These are phyloP conservation scores for Phalacrocorax brasilianus DNA, from an alignment of 2,113 vertebrate species.

Conservation along the genomic window DNA sequence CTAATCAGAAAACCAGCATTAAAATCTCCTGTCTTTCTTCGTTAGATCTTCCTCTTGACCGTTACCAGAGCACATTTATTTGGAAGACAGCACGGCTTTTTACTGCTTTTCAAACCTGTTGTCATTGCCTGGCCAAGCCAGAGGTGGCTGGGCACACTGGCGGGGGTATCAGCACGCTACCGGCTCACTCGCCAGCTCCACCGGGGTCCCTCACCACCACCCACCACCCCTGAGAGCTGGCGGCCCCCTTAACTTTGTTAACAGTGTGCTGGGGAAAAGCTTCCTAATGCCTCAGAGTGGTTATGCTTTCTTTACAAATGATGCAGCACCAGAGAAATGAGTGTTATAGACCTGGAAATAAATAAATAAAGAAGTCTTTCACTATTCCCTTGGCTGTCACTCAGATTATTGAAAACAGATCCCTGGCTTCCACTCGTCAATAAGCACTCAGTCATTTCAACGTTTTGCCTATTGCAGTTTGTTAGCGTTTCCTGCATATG, in stretches of 20 bases:
- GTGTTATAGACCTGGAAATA: neutral
- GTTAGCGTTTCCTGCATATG: neutral
- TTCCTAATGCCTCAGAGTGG: neutral
- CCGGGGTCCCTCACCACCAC: neutral
- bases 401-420: conserved; percentile 44
- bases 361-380: neutral
- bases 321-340: neutral
- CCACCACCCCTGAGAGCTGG: neutral
- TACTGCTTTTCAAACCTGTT: neutral
- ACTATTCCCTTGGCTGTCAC: conserved; percentile 3
- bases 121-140: neutral
- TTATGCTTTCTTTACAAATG: neutral
- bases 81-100: neutral
- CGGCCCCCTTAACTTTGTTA: neutral
- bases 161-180: rapidly evolving
- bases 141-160: neutral
- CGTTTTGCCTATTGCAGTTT: neutral
- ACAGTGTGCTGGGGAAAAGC: neutral
- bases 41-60: neutral
- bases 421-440: neutral
- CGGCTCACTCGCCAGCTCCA: neutral
- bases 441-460: neutral
- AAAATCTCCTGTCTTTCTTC: neutral
- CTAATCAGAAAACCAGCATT: neutral
- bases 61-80: neutral